Evolutionary conservation across 2,888 invertebrate species (phyloP), one percentile per base, ranked within the genome.

Genomic region (Cantharis flavilabris): DNA sequence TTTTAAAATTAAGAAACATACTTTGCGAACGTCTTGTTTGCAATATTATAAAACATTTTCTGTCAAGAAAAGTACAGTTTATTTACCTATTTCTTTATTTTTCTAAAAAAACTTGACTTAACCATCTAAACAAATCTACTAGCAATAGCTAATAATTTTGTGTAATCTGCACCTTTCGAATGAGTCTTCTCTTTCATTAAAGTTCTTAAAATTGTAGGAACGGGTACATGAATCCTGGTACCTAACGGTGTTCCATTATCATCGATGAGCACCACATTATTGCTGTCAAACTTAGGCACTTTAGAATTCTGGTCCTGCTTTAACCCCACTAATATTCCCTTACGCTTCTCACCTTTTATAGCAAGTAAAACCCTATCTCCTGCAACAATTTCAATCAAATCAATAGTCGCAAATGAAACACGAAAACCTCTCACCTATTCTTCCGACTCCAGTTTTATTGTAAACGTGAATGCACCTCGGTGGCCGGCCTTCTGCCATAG

Each of bases 221-320:
- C 94, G 0, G 99, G 99, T 1, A 96, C 97, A 83, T 96, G 95
- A 82, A 99, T 97, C 83, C 99, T 91, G 1, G 97, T 99, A 16
- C 99, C 99, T 3, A 98, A 88, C 0, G 99, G 99, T 13, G 95
- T 94, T 16, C 98, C 99, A 85, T 92, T 95, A 84, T 99, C 98
- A 85, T 99, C 98, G 64, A 99, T 95, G 0, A 99, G 90, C 1
- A 99, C 99, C 73, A 99, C 89, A 89, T 99, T 99, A 87, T 99
- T 99, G 84, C 94, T 96, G 87, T 99, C 98, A 87, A 96, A 97
- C 86, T 95, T 95, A 0, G 98, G 98, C 62, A 97, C 91, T 87
- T 95, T 94, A 0, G 93, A 88, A 75, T 91, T 91, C 87, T 98
- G 98, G 72, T 92, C 93, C 85, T 96, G 95, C 86, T 95, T 96